A percentile compares a stretch with the other conserved stretches of the same genome.
Evolutionary conservation across 2,113 vertebrate genomes (phyloP).

Genomic region (Ptyas mucosa): DNA sequence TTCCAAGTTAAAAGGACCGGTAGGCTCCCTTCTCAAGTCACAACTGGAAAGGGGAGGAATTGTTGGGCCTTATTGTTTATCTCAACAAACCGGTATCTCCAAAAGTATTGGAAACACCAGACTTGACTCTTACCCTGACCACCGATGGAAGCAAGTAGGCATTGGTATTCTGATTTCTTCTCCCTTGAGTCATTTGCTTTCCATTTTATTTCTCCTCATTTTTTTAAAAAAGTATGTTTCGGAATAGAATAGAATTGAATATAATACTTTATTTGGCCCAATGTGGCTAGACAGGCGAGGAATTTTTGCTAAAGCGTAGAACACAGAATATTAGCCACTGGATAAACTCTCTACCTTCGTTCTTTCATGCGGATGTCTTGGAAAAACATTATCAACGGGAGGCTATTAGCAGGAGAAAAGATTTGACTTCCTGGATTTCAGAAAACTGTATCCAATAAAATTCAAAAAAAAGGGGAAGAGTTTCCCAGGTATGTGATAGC

Average conservation of each 20-base stretch:
- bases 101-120: not conserved
- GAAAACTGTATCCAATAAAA: not conserved
- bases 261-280: not conserved
- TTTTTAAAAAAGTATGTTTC: not conserved
- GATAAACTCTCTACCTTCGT: not conserved
- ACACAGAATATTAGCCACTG: not conserved
- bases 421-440: not conserved
- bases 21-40: not conserved
- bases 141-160: not conserved
- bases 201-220: not conserved
- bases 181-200: not conserved
- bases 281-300: not conserved
- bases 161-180: not conserved
- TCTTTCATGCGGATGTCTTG: not conserved
- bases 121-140: not conserved
- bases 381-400: not conserved
- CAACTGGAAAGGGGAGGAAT: not conserved
- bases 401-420: not conserved
- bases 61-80: not conserved
- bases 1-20: conserved; percentile 20
- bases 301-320: not conserved
- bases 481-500: not conserved
- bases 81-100: not conserved
- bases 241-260: not conserved
- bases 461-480: not conserved